phyloP scores from a whole-genome alignment of 64 coral and sea anemone genomes.

The Anthopleura sola region DNA sequence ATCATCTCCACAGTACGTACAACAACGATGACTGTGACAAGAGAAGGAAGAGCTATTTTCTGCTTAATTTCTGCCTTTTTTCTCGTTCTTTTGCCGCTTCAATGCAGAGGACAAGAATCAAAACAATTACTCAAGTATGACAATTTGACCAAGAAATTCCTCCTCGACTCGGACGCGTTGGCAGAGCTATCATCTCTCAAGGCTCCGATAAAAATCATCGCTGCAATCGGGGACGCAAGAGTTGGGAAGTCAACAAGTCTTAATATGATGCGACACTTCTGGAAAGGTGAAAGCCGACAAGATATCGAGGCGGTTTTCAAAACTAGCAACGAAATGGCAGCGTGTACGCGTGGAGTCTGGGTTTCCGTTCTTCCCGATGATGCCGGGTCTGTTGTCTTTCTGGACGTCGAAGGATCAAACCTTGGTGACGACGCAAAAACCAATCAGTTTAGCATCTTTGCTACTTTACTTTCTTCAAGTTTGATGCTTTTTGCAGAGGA shows the following conservation, averaged over 20 bases:
- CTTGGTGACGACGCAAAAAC: conserved; percentile 48
- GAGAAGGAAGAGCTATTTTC: not conserved
- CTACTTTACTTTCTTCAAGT: conserved; percentile 45
- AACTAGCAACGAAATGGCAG: conserved; percentile 33
- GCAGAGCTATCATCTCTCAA: conserved; percentile 22
- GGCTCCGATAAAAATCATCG: conserved; percentile 27
- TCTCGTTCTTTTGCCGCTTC: not conserved
- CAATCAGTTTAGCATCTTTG: conserved; percentile 59
- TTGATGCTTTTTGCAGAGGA: conserved; percentile 53
- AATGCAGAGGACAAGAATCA: not conserved
- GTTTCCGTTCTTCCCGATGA: conserved; percentile 29
- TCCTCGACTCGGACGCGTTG: conserved; percentile 26
- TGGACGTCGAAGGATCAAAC: conserved; percentile 73
- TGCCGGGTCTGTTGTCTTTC: conserved; percentile 50
- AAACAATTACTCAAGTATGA: conserved; percentile 33
- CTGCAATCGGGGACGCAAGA: conserved; percentile 55
- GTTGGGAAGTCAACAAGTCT: conserved; percentile 71
- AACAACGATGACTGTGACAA: not conserved
- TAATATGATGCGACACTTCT: conserved; percentile 57
- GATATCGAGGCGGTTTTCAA: conserved; percentile 50
- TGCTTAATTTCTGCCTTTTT: not conserved
- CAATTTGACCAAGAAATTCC: conserved; percentile 20
- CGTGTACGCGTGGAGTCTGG: conserved; percentile 66
- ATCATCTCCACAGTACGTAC: too few relatives aligned
- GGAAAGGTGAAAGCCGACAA: conserved; percentile 7